These are phyloP conservation scores for Meriones unguiculatus DNA, from an alignment of 2,113 vertebrate genomes.

Conservation along the genomic window DNA sequence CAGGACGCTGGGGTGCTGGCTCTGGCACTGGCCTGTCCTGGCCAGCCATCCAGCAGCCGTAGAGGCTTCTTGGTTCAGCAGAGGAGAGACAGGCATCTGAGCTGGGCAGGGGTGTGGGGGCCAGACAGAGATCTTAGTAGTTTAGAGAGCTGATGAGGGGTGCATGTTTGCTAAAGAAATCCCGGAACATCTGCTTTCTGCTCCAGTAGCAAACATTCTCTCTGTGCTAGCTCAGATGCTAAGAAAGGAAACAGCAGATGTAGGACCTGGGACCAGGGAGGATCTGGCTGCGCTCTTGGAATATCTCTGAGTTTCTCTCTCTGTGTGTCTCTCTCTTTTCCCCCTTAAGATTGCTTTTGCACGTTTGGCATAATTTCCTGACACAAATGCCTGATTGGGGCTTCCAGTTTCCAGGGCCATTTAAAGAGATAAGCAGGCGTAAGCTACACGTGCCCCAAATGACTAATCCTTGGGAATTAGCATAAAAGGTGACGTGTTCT, in stretches of 20 bases:
- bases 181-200: constrained; percentile 22
- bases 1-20: not conserved
- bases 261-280: not conserved
- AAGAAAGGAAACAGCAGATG: constrained; percentile 76
- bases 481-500: not conserved
- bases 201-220: not conserved
- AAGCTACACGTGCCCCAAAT: not conserved
- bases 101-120: not conserved
- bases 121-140: not conserved
- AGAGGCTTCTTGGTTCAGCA: not conserved
- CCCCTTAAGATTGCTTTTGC: constrained; percentile 49
- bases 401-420: constrained; percentile 50
- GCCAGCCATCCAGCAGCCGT: not conserved
- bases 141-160: constrained; percentile 20
- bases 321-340: not conserved
- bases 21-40: not conserved
- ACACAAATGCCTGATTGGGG: constrained; percentile 39
- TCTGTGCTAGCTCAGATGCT: constrained; percentile 3
- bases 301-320: constrained; percentile 34
- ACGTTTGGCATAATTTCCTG: constrained; percentile 37
- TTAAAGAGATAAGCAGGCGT: not conserved
- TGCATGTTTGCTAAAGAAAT: constrained; percentile 48
- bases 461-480: not conserved
- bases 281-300: constrained; percentile 42
- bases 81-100: not conserved